Evolutionary conservation across 2,888 invertebrate species (phyloP), one percentile per base, ranked within the genome.

Genomic region (Philereme transversata): DNA sequence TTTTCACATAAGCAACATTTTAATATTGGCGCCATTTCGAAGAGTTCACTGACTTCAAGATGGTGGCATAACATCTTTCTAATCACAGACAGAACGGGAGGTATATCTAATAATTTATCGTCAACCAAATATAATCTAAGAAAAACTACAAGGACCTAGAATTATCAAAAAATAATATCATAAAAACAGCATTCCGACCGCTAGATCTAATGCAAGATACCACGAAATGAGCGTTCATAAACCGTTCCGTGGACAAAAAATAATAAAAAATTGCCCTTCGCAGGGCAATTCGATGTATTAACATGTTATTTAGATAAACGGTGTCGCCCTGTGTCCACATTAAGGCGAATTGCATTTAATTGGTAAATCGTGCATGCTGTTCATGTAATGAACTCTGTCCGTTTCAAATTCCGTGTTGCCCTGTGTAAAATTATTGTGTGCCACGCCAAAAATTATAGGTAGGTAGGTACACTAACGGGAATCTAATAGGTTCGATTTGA

Each of bases 231-330:
- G 76, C 78, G 76, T 78, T 78, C 78, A 78, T 67, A 76, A 78
- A 76, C 73, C 72, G 61, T 73, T 51, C 45, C 46, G 38, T 46
- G 33, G n/a, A 51, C 67, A 52, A 73, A 77, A 57, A 46, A 62
- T 43, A 79, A 78, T 77, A 77, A 77, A 77, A 77, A 77, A 74
- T 70, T 73, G 77, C 77, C 80, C 81, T 75, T 70, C 57, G 38
- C 44, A 46, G 60, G 57, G 61, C 61, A 57, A 44, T 60, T 59
- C 65, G 64, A 67, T 72, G 72, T 84, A 82, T 84, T 83, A 84
- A 80, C 84, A 83, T 86, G 86, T 83, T 86, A 86, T 88, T 88
- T 81, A 81, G 81, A 84, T 87, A 87, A 87, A 82, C 75, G 79
- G 78, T 81, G 83, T 82, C 81, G 82, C 82, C 69, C 66, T 74